Evolutionary conservation across 1,140 invertebrate species (phyloP).

Genomic region (Euglossa dilemma): DNA sequence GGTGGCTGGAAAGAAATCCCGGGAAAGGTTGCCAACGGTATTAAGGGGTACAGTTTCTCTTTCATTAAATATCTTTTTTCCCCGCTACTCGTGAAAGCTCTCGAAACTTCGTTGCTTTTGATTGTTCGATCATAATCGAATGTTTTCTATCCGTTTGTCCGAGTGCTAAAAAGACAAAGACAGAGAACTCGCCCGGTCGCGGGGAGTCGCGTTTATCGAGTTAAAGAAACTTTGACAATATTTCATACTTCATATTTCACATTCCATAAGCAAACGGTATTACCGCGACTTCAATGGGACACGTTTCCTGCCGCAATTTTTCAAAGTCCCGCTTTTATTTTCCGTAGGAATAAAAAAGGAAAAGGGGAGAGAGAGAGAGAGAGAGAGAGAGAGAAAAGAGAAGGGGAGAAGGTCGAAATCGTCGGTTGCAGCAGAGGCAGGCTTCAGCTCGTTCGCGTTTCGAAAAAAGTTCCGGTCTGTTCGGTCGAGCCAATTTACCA

Average conservation of each 20-base stretch:
- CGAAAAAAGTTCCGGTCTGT: background rate
- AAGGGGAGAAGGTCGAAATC: background rate
- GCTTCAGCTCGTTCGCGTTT: background rate
- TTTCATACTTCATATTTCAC: background rate
- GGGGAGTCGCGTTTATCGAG: background rate
- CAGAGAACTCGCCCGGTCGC: no score
- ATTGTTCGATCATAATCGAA: conserved; percentile 2
- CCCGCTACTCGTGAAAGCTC: rapidly evolving
- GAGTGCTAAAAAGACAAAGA: background rate
- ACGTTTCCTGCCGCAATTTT: background rate
- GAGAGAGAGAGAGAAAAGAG: background rate
- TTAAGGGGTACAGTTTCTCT: background rate
- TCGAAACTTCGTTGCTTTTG: background rate
- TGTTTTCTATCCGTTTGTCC: background rate
- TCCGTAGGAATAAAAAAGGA: background rate
- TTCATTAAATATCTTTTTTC: background rate
- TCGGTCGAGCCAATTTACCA: conserved; percentile 16
- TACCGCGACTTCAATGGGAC: background rate
- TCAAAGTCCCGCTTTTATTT: background rate
- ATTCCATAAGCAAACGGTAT: background rate
- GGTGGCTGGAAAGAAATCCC: background rate
- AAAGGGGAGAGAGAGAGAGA: background rate
- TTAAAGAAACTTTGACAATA: background rate
- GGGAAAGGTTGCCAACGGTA: background rate
- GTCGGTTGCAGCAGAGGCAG: no score